Evolutionary conservation across 2,113 vertebrate species (phyloP).

Genomic region (Silurus meridionalis): DNA sequence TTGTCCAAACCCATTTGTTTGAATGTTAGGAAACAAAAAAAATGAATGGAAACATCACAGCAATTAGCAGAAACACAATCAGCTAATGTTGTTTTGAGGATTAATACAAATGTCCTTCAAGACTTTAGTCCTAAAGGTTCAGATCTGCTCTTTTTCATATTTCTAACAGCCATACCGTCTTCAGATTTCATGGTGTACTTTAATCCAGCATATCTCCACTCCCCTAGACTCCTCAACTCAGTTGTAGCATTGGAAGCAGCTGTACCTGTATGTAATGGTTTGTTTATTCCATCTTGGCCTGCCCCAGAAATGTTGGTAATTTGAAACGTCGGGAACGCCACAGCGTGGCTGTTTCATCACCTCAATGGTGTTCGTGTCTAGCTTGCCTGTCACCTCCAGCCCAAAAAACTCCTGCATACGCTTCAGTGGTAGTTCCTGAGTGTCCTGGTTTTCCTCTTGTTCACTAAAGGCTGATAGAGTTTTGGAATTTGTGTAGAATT

Average conservation of each 20-base stretch:
- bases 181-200: too few relatives aligned
- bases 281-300: slow-evolving; percentile 72
- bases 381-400: slow-evolving; percentile 66
- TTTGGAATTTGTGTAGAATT: slow-evolving; percentile 56
- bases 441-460: too few relatives aligned
- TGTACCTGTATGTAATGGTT: slow-evolving; percentile 73
- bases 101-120: too few relatives aligned
- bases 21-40: too few relatives aligned
- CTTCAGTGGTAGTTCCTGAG: slow-evolving; percentile 51
- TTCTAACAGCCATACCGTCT: too few relatives aligned
- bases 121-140: too few relatives aligned
- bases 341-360: slow-evolving; percentile 71
- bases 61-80: too few relatives aligned
- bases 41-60: too few relatives aligned
- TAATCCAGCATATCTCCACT: not conserved
- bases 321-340: slow-evolving; percentile 70
- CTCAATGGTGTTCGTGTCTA: slow-evolving; percentile 65
- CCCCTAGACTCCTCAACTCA: not conserved
- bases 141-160: too few relatives aligned
- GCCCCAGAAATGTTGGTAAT: slow-evolving; percentile 69
- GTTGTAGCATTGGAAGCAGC: not conserved
- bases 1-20: too few relatives aligned
- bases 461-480: not conserved
- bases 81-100: too few relatives aligned
- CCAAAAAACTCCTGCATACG: slow-evolving; percentile 74